A percentile compares a stretch with the other conserved stretches of the same genome.
phyloP scores from a whole-genome alignment of 1,140 invertebrate species.

The Anastrepha obliqua region DNA sequence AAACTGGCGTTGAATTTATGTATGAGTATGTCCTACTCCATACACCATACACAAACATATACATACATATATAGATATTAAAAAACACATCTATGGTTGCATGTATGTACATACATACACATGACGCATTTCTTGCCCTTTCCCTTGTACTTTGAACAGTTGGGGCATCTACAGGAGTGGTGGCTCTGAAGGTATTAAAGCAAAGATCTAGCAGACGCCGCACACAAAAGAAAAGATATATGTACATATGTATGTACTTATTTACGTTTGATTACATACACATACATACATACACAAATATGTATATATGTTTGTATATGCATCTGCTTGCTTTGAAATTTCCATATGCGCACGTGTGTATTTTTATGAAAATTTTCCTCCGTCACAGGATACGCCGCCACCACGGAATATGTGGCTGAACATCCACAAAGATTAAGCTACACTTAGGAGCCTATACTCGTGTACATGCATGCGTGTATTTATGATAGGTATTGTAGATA shows the following conservation, averaged over 20 bases:
- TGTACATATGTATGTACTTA: not conserved
- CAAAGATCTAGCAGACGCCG: not conserved
- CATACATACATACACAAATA: not conserved
- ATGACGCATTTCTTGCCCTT: not conserved
- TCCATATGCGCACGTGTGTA: conserved; percentile 4
- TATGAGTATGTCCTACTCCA: not conserved
- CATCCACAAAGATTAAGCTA: conserved; percentile 25
- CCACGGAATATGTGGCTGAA: not conserved
- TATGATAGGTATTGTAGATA: no score
- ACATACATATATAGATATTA: not conserved
- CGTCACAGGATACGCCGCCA: not conserved
- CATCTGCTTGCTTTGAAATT: not conserved
- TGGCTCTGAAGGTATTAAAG: not conserved
- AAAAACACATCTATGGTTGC: not conserved
- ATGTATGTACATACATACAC: not conserved
- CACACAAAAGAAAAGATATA: not conserved
- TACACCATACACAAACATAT: not conserved
- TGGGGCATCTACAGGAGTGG: not conserved
- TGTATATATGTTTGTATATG: not conserved
- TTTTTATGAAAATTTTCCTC: not conserved
- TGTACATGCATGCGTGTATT: not conserved
- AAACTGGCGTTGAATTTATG: conserved; percentile 53
- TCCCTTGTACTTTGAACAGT: not conserved
- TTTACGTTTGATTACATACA: no score
- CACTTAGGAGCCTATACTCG: not conserved